Conservation (phyloP, 2,113 vertebrate genomes). For the Ciconia boyciana region DNA sequence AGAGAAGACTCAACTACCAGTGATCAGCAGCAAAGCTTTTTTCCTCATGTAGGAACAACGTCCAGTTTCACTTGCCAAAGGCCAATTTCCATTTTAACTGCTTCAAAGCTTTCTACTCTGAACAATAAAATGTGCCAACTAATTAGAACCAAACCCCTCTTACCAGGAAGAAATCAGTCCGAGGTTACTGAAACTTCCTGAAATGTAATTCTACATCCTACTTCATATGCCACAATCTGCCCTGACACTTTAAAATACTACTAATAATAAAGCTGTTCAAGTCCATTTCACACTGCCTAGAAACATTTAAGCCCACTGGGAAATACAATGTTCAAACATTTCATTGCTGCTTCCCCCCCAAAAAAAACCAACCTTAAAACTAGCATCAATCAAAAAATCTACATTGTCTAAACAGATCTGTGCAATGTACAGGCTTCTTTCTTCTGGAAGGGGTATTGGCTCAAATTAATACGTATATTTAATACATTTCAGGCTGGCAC, state of each 20-base stretch:
- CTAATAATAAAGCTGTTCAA: not conserved
- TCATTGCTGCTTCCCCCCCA: not conserved
- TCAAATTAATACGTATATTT: not conserved
- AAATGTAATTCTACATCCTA: not conserved
- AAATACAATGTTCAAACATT: not conserved
- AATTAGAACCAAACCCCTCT: not conserved
- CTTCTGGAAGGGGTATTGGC: not conserved
- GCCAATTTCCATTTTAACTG: not conserved
- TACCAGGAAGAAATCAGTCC: not conserved
- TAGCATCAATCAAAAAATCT: not conserved
- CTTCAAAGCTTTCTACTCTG: not conserved
- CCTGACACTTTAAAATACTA: not conserved
- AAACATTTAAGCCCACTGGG: not conserved
- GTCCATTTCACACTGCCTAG: not conserved
- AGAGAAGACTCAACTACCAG: not conserved
- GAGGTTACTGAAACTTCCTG: not conserved
- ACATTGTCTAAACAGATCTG: not conserved
- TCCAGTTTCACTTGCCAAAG: constrained; percentile 6
- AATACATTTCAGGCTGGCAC: not conserved
- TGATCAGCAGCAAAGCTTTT: not conserved
- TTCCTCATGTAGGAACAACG: not conserved
- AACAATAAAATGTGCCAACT: not conserved
- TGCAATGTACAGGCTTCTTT: not conserved
- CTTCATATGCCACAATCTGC: not conserved
- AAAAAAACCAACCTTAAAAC: not conserved